These are phyloP conservation scores for Mirounga angustirostris DNA, from an alignment of 2,113 vertebrate genomes.

Conservation along the genomic window DNA sequence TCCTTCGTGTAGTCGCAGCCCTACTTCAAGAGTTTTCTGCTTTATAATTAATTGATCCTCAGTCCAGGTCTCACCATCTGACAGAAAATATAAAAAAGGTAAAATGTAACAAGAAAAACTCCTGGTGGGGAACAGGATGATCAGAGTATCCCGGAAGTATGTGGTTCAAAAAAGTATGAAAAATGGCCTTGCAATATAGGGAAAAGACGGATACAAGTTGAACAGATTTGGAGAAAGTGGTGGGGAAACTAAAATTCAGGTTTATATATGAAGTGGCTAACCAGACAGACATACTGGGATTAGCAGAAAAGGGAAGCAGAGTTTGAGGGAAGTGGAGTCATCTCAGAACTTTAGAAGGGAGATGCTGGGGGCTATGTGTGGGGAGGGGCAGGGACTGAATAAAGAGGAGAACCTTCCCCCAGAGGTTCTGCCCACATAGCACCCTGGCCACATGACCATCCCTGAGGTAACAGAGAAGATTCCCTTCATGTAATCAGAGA, in stretches of 20 bases:
- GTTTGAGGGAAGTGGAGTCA: neutral
- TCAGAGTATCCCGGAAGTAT: slow-evolving; percentile 1
- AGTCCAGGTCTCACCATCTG: slow-evolving; percentile 46
- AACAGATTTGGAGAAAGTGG: neutral
- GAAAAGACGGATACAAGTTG: neutral
- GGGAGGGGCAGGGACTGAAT: neutral
- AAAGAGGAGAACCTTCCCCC: neutral
- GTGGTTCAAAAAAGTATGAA: neutral
- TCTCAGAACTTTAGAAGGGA: neutral
- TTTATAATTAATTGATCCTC: slow-evolving; percentile 51
- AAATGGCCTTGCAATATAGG: neutral
- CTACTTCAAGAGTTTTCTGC: slow-evolving; percentile 30
- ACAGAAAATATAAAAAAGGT: slow-evolving; percentile 50
- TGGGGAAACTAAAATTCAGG: neutral
- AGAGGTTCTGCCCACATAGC: neutral
- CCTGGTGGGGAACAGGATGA: neutral
- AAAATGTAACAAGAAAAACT: slow-evolving; percentile 40
- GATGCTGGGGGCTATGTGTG: neutral
- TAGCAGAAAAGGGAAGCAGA: neutral
- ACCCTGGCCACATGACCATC: neutral
- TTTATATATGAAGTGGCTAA: neutral
- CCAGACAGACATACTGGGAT: neutral
- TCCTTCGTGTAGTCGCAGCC: neutral
- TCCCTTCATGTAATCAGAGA: neutral
- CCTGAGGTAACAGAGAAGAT: neutral